Conservation (phyloP, 2,113 vertebrate genomes). For the Sakesphorus luctuosus region DNA sequence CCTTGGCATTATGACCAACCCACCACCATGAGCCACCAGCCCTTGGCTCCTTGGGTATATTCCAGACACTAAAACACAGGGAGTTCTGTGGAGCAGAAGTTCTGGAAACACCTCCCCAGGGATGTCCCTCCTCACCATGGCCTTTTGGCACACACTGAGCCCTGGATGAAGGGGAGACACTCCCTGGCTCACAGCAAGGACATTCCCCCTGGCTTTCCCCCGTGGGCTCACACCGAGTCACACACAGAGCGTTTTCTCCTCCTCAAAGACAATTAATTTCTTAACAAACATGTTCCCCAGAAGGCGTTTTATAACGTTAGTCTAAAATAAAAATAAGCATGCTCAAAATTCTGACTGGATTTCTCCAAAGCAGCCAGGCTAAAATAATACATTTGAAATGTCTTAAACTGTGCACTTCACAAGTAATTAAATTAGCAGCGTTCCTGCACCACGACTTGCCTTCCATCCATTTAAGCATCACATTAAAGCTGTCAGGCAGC, state of each 20-base stretch:
- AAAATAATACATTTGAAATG: conserved; percentile 15
- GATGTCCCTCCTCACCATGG: rapidly evolving
- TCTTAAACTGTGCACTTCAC: neutral
- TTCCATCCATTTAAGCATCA: conserved; percentile 10
- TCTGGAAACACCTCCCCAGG: neutral
- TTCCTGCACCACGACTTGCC: neutral
- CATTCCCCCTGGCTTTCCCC: neutral
- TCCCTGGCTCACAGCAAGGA: neutral
- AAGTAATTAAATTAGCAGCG: conserved; percentile 21
- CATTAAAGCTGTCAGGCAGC: neutral
- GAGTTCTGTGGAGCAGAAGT: neutral
- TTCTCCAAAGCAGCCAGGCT: conserved; percentile 3
- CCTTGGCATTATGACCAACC: rapidly evolving
- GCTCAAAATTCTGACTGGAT: neutral
- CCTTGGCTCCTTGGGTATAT: rapidly evolving
- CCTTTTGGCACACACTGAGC: no score
- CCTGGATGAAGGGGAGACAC: neutral
- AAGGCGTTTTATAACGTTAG: neutral
- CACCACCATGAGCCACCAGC: rapidly evolving
- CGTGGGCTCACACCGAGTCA: neutral
- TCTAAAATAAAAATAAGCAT: neutral
- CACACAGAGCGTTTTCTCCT: neutral
- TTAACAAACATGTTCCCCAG: neutral
- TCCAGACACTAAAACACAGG: rapidly evolving
- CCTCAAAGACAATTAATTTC: neutral